phyloP scores from a whole-genome alignment of 92 coral and sea anemone species.

The Meandrina meandrites region DNA sequence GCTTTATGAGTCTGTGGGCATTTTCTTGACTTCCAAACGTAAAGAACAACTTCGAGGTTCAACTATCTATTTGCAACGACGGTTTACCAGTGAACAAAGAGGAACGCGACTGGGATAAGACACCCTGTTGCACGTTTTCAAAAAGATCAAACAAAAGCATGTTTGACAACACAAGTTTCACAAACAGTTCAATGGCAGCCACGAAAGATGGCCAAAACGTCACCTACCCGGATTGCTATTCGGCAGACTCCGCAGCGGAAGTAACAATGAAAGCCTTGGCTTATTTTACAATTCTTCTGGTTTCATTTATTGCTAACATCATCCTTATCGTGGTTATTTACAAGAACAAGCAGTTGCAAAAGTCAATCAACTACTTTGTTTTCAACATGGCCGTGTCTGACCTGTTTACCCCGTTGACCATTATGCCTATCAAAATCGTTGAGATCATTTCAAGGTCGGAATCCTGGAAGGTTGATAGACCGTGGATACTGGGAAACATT shows the following conservation, averaged over 20 bases:
- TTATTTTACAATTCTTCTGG: slow-evolving; percentile 5
- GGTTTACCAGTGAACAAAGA: not conserved
- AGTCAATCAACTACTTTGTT: slow-evolving; percentile 30
- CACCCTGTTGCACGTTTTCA: not conserved
- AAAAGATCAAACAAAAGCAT: not conserved
- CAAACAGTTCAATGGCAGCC: not conserved
- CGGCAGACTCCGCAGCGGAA: not conserved
- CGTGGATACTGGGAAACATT: slow-evolving; percentile 15
- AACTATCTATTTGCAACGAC: not conserved
- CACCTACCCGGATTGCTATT: not conserved
- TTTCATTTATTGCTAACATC: slow-evolving; percentile 15
- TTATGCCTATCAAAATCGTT: slow-evolving; percentile 10
- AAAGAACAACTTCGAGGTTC: not conserved
- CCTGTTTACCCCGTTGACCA: slow-evolving; percentile 17
- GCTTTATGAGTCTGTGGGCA: not conserved
- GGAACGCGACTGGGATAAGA: not conserved
- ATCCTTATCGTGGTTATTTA: not conserved
- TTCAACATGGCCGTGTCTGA: slow-evolving; percentile 42
- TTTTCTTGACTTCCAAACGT: not conserved
- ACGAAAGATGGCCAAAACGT: not conserved
- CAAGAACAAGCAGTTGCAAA: slow-evolving; percentile 18
- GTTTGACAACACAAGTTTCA: not conserved
- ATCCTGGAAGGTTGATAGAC: slow-evolving; percentile 14
- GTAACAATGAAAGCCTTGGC: not conserved
- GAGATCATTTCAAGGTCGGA: not conserved